Base-by-base conservation (phyloP, 2,888 invertebrate genomes). In the Cancer borealis region DNA sequence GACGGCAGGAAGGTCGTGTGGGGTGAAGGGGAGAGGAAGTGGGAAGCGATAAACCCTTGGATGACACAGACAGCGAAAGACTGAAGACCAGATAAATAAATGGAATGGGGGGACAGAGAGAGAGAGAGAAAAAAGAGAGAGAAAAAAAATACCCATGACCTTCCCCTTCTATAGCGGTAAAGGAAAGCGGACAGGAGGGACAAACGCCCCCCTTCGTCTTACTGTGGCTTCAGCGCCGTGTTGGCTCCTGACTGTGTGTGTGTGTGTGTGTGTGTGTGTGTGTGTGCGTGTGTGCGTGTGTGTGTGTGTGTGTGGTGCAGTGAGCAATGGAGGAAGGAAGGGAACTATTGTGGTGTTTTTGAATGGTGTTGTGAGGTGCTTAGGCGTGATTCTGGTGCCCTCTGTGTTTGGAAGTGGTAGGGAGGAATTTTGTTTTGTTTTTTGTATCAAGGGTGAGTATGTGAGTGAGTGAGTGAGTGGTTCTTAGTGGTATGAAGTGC, bases 11-110 rank as follows among this genome's bases (percentile, higher is more conserved):
- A 17, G 54, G 49, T 26, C 21, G 30, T 39, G 79, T 5, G 79
- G 26, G 26, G 79, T 21, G 79, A 30, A 79, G 30, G 79, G 79
- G 79, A 79, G 30, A 79, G 79, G 79, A 79, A 79, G 79, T 79
- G 30, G 8, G 79, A 30, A 79, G 79, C 26, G 79, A 79, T 79
- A 79, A 79, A 79, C 79, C 79, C 12, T 79, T 5, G 26, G 79
- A 79, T 79, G 79, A 79, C 79, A 79, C 79, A 79, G 26, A 26
- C 79, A 79, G 79, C 12, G 30, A 30, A 30, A 79, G 79, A 79
- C 79, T 26, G 79, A 79, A 10, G 79, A 26, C 30, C 10, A 30
- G 79, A 79, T 79, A 79, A 79, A 79, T 26, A 79, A 79, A 30
- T 79, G n/a, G 66, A 66, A 66, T 66, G 66, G 66, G 17, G 14